Evolutionary conservation across 2,113 vertebrate species (phyloP), one percentile per base, ranked within the genome.

Genomic region (Gallinago jamesoni): DNA sequence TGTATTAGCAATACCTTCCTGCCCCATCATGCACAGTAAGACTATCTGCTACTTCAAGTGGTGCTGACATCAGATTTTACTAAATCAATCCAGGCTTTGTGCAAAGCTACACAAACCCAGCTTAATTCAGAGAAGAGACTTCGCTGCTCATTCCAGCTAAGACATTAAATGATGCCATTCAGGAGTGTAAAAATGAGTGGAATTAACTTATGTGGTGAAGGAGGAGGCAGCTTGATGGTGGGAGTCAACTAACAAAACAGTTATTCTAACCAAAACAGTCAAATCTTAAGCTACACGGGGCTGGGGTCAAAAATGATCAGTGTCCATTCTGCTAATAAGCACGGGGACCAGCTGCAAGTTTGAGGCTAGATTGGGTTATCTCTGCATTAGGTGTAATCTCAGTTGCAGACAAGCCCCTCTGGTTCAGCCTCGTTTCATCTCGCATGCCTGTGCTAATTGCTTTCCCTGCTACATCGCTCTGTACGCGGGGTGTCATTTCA

Each of bases 41-140:
- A 64, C 9, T n/a, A 12, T 14, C 4, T 2, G 1, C 33, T 56
- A n/a, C 43, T 50, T 68, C 48, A 4, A 1, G 56, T 1, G 0
- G 7, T 48, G 33, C 39, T 66, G 66, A 53, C 7, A 64, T 47
- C 41, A 73, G 41, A 50, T 45, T 82, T 50, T 82, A 83, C 35
- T 68, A 69, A 90, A 90, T 76, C 35, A 68, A 4, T 48, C 60
- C 87, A 84, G 69, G 39, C 43, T 87, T 47, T 21, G 55, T 19
- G 12, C 11, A 82, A 90, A 90, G 21, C 47, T 89, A 53, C n/a
- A 72, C n/a, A 93, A 87, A n/a, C 19, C 8, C 25, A 64, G 30
- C 48, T 81, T 75, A 17, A 48, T 84, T 92, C 64, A 56, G 64
- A 33, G 73, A 10, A 72, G 53, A 81, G 6, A 68, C 68, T 56